Base-by-base conservation (phyloP, 1,140 invertebrate genomes). In the Aphidius ervi region DNA sequence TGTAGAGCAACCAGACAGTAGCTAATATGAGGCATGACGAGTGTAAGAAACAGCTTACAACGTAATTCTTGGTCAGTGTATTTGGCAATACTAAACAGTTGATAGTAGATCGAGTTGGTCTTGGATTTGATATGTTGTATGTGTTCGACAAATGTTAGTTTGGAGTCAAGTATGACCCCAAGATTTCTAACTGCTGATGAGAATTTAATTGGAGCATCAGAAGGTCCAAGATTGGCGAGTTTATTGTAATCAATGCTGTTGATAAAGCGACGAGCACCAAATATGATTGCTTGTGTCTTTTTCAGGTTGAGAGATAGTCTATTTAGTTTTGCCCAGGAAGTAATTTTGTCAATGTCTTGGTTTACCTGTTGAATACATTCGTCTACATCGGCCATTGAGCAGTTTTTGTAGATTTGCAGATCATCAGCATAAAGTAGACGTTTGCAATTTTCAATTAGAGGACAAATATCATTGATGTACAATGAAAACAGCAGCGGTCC, bases 361-460 rank as follows among this genome's bases (percentile, higher is more conserved):
- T 55, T 55, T 6, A 55, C 9, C n/a, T 39, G n/a, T 6, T 10
- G 6, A 16, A 55, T 55, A 41, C 53, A 39, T 3, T 40, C 53
- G 1, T 37, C 56, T 16, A 58, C 3, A 5, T 37, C 20, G 5
- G 8, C 39, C n/a, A 47, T 40, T 4, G 20, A 23, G 10, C 47
- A 43, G n/a, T 3, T 7, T n/a, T 46, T 8, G 20, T 47, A 61
- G 20, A 61, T 40, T 16, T 48, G 46, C 9, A 47, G 46, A 48
- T 58, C 56, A 41, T 58, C 56, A 5, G 56, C 56, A 16, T 46
- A 37, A 0, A 45, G 37, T 23, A 48, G 41, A 46, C 39, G 46
- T 5, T 41, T 55, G 42, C 43, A 61, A 23, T 61, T 10, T 7
- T 5, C 47, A 6, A 58, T 16, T 37, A 46, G 5, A 39, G 5